Evolutionary conservation across 1,140 invertebrate species (phyloP).

Genomic region (Caerostris extrusa): DNA sequence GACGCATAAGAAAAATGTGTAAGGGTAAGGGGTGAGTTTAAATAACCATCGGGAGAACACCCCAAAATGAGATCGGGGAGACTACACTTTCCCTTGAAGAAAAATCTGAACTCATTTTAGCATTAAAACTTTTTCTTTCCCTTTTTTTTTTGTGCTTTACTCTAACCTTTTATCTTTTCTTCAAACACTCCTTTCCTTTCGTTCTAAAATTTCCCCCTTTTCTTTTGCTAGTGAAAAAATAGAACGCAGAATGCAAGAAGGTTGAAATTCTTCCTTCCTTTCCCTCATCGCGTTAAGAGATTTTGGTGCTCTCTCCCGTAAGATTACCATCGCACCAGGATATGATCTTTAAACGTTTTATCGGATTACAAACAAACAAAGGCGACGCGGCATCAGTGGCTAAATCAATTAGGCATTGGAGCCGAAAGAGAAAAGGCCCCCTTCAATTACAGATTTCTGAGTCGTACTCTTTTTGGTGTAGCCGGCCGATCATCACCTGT

Average conservation of each 20-base stretch:
- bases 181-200: background rate
- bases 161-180: conserved; percentile 12
- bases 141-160: background rate
- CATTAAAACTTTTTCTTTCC: conserved; percentile 36
- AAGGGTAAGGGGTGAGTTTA: background rate
- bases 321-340: conserved; percentile 47
- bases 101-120: conserved; percentile 40
- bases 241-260: background rate
- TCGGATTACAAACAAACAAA: conserved; percentile 74
- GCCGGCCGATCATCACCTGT: conserved; percentile 67
- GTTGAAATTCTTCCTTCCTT: background rate
- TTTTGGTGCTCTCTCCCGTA: background rate
- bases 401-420: conserved; percentile 67
- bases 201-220: background rate
- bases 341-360: conserved; percentile 74
- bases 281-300: conserved; percentile 40
- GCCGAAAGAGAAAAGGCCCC: background rate
- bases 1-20: background rate
- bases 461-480: background rate
- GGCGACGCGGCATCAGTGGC: background rate
- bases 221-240: background rate
- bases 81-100: conserved; percentile 1
- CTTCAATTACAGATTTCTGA: conserved; percentile 64
- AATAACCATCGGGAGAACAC: conserved; percentile 19
- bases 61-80: conserved; percentile 30